These are phyloP conservation scores for Enteromius treurensis DNA, from an alignment of 2,797 vertebrate species.

Conservation along the genomic window DNA sequence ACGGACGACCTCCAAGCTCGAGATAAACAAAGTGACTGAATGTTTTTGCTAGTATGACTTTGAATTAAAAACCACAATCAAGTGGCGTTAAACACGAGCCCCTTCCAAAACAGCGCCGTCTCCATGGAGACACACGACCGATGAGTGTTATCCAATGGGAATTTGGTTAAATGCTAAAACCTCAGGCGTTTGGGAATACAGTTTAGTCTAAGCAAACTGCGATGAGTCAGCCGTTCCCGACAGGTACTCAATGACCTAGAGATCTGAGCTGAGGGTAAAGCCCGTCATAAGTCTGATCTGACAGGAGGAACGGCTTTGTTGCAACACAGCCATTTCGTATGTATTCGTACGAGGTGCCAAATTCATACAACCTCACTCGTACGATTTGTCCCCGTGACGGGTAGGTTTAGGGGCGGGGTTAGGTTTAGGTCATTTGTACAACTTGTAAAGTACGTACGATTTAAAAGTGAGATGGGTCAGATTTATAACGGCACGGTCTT, in stretches of 20 bases:
- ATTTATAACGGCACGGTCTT: conserved; percentile 19
- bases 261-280: not conserved
- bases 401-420: no score
- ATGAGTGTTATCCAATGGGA: conserved; percentile 47
- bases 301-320: not conserved
- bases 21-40: conserved; percentile 39
- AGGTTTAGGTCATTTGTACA: no score
- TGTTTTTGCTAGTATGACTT: conserved; percentile 55
- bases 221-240: conserved; percentile 57
- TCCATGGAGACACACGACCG: conserved; percentile 40
- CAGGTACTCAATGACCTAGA: conserved; percentile 42
- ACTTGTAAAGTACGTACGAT: no score
- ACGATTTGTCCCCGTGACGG: no score
- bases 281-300: not conserved
- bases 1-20: conserved; percentile 19
- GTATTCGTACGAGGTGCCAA: no score
- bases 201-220: conserved; percentile 25
- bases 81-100: conserved; percentile 46
- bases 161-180: conserved; percentile 52
- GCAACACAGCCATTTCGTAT: no score
- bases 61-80: conserved; percentile 40
- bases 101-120: conserved; percentile 57
- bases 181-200: conserved; percentile 40
- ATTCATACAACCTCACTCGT: no score
- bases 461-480: not conserved